Base-by-base conservation (phyloP, 2,888 invertebrate genomes). In the Drosophila austrosaltans region DNA sequence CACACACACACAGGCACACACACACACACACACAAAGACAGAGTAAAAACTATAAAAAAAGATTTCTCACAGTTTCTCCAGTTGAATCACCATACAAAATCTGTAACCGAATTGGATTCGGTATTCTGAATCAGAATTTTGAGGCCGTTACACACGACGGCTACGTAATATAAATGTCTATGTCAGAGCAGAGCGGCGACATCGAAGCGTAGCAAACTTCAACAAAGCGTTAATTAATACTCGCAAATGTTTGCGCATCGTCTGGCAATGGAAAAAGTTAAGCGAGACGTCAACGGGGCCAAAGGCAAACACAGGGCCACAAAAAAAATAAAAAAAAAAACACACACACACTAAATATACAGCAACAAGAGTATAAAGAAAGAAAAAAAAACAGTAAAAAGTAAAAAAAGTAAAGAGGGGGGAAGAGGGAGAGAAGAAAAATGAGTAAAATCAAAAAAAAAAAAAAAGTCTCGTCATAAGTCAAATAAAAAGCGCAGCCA, bases 221-320 rank as follows among this genome's bases (percentile, higher is more conserved):
- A 85, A 81, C 87, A 89, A 85, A 83, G 87, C 79, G 86, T 85
- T 89, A 91, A 90, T 90, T 90, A 90, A 89, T 90, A 90, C 89
- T 79, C 81, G 83, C 84, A 81, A 88, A 90, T 91, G 87, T 90
- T 90, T 90, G 90, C 81, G 81, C 89, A 88, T 76, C 78, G 90
- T 90, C 90, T 90, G 90, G 90, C 86, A 87, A 86, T 89, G 89
- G 83, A 90, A 89, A 48, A 89, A 87, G 90, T 81, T 82, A 77
- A 87, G 71, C 85, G 84, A 79, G 79, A 81, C 82, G 82, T 71
- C 70, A 48, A 48, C 48, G 48, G 48, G 63, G 82, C 75, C 82
- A 77, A 77, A 66, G 56, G 69, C 77, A 77, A 81, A 79, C 70
- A 77, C 58, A 53, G 57, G 63, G 54, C 71, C 63, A 28, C 20